Evolutionary conservation across 2,113 vertebrate species (phyloP), one percentile per base, ranked within the genome.

Genomic region (Catharus fuscescens): DNA sequence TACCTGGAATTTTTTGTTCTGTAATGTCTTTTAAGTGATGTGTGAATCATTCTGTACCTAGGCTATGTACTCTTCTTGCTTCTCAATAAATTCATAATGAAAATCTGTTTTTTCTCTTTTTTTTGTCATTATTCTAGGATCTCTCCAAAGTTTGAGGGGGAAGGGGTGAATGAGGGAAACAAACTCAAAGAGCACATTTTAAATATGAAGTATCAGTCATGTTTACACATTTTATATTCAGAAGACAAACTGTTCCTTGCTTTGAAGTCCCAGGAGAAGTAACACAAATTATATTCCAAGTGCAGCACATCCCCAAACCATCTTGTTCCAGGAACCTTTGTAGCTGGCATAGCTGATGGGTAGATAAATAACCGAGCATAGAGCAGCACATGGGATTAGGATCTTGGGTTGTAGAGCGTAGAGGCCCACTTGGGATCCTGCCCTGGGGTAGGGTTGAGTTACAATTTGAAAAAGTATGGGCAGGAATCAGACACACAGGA

Each of bases 61-160:
- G 57, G 36, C 60, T 78, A 64, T 18, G 7, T 29, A 20, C 40
- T 67, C 31, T 31, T 86, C 52, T 78, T 93, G 80, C 85, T 90
- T 90, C 44, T 92, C 65, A 93, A 93, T 96, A 96, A 96, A 96
- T n/a, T 92, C 56, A 86, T 80, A 71, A 59, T 54, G 45, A 93
- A 82, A 69, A 8, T 62, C 50, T 10, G 4, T 6, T 62, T 64
- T 53, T 72, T 52, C 25, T 82, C 26, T 6, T 59, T 82, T 92
- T 92, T 53, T 38, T 34, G 7, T 86, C 48, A 26, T 54, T 32
- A 72, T 66, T 95, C 54, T 44, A 59, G 5, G 32, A 52, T 88
- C 14, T 42, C 38, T 36, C 24, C 9, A 65, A 90, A 88, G 36
- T 29, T 74, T 69, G 38, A 40, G 14, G 6, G 6, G 5, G 17